phyloP scores from a whole-genome alignment of 2,888 invertebrate species.

The Sphaerophoria taeniata region DNA sequence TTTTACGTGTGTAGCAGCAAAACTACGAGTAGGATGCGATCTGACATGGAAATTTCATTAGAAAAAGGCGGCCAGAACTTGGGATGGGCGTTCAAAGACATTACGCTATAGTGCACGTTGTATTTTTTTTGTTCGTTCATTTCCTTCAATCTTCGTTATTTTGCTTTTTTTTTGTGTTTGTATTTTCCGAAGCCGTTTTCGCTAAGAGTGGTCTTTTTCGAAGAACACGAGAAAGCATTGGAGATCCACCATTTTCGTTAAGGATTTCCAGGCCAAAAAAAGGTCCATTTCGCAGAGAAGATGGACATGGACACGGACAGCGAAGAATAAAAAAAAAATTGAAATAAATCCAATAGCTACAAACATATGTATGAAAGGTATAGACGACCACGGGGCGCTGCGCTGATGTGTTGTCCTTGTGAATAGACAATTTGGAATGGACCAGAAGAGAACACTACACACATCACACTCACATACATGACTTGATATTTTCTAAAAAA shows the following conservation, averaged over 20 bases:
- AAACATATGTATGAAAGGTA: neutral
- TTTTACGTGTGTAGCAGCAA: conserved; percentile 36
- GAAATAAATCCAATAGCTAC: conserved; percentile 1
- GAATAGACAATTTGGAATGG: conserved; percentile 53
- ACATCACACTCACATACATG: conserved; percentile 56
- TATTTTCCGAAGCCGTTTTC: neutral
- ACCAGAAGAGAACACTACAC: conserved; percentile 49
- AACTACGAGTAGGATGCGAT: conserved; percentile 70
- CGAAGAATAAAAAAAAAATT: conserved; percentile 9
- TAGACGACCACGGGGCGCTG: conserved; percentile 16
- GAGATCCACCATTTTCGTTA: conserved; percentile 51
- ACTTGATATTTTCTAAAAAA: conserved; percentile 55
- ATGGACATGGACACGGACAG: conserved; percentile 6
- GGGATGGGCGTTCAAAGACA: conserved; percentile 72
- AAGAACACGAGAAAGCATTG: conserved; percentile 52
- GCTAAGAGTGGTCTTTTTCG: conserved; percentile 61
- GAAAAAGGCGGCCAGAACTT: conserved; percentile 68
- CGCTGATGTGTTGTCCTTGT: conserved; percentile 59
- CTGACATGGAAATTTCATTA: conserved; percentile 75
- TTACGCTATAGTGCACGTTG: conserved; percentile 57
- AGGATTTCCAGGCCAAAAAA: conserved; percentile 45
- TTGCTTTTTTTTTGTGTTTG: conserved; percentile 21
- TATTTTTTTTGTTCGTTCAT: neutral
- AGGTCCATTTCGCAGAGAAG: conserved; percentile 37
- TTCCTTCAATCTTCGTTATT: conserved; percentile 29